Evolutionary conservation across 2,888 invertebrate species (phyloP), one percentile per base, ranked within the genome.

Genomic region (Oxytorus armatus): DNA sequence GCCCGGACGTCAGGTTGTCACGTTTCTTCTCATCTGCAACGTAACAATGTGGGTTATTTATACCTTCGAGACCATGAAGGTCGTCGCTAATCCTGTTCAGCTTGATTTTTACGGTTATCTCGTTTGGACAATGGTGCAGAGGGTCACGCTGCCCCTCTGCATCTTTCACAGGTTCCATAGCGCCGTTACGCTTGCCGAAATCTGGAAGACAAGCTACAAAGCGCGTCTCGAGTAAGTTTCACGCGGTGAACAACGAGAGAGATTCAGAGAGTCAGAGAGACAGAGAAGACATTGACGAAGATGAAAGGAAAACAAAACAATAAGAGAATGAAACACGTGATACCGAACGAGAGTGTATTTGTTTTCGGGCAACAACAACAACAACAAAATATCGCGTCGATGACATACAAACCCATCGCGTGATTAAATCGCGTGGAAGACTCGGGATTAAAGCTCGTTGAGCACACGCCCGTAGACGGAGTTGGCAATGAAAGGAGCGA

Each of bases 151-250:
- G 85, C 98, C 98, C 44, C 95, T 98, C 85, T 98, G 97, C 94
- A 98, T 98, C 92, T 98, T 98, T 95, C 98, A 98, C 93, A 96
- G 98, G 87, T 98, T 98, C 95, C 98, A 98, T 92, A 97, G 97
- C 80, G 97, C 98, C 29, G 98, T 98, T 36, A 97, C 98, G 93
- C 95, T 98, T 85, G 98, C 98, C 84, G 98, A 98, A 93, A 97
- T 98, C 87, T 98, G 98, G 98, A 98, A 98, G 93, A 97, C 97
- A 87, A 97, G 96, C 92, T 98, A 98, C 94, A 97, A 97, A 93
- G 96, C 97, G 86, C 95, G 97, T 84, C 94, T 97, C 92, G 97
- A 97, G 93, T 97, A 96, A 96, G 92, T 75, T 61, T 25, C 21
- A 25, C 39, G 57, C 57, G 42, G 57, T 25, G n/a, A 25, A 18